A percentile compares a stretch with the other conserved stretches of the same genome.
phyloP scores from a whole-genome alignment of 2,797 vertebrate species.

The Helostoma temminkii region DNA sequence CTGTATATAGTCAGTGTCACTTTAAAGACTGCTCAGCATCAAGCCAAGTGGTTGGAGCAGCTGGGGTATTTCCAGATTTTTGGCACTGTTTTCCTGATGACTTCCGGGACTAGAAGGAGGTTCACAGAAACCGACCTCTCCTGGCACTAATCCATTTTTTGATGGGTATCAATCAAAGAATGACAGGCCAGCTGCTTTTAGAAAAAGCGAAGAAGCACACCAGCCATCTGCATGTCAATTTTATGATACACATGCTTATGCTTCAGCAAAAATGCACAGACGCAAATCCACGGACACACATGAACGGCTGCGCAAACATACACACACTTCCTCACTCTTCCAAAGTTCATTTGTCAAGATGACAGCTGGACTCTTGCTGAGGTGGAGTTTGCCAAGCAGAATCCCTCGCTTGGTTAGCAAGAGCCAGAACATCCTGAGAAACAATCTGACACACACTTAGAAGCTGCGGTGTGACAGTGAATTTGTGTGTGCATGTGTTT shows the following conservation, averaged over 20 bases:
- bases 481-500: constrained; percentile 21
- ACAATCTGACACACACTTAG: constrained; percentile 69
- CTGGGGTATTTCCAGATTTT: constrained; percentile 25
- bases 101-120: constrained; percentile 8
- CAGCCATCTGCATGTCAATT: constrained; percentile 63
- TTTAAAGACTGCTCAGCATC: constrained; percentile 22
- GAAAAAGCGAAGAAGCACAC: constrained; percentile 17
- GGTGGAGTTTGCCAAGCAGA: constrained; percentile 75
- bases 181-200: constrained; percentile 45
- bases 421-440: constrained; percentile 79
- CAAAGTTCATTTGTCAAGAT: constrained; percentile 82
- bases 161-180: constrained; percentile 58
- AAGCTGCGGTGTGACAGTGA: constrained; percentile 29
- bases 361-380: constrained; percentile 79
- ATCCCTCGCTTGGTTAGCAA: constrained; percentile 69
- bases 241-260: constrained; percentile 29
- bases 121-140: constrained; percentile 28
- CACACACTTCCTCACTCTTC: constrained; percentile 69
- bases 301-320: constrained; percentile 51
- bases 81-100: constrained; percentile 13
- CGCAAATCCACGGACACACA: constrained; percentile 42
- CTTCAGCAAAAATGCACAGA: constrained; percentile 40
- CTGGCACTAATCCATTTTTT: constrained; percentile 38
- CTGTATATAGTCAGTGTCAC: constrained; percentile 23
- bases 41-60: not conserved